Evolutionary conservation across 2,888 invertebrate species (phyloP).

Genomic region (Mamestra brassicae): DNA sequence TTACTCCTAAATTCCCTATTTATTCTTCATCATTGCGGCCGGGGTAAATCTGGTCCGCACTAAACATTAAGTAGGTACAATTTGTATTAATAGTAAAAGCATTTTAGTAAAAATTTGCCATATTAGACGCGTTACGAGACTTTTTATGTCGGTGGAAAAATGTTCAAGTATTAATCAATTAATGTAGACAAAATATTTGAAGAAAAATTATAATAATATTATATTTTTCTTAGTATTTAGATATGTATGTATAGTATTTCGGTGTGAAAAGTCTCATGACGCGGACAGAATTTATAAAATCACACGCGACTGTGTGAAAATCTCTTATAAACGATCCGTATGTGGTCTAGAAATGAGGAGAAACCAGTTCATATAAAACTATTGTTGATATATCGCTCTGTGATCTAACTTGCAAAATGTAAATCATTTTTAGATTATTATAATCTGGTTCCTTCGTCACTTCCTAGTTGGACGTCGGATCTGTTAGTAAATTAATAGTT

Average conservation of each 20-base stretch:
- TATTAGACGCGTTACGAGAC: slow-evolving; percentile 70
- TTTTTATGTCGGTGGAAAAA: slow-evolving; percentile 66
- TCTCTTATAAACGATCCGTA: slow-evolving; percentile 52
- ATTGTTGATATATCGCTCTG: slow-evolving; percentile 46
- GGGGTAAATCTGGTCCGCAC: slow-evolving; percentile 63
- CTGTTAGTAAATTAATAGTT: slow-evolving; percentile 76
- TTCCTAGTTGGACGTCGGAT: slow-evolving; percentile 54
- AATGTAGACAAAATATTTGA: slow-evolving; percentile 76
- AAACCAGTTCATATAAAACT: slow-evolving; percentile 46
- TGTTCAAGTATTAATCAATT: slow-evolving; percentile 79
- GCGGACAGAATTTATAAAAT: slow-evolving; percentile 59
- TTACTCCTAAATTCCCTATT: slow-evolving; percentile 56
- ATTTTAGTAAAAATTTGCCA: slow-evolving; percentile 79
- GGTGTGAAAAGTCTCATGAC: slow-evolving; percentile 59
- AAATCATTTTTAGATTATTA: slow-evolving; percentile 41
- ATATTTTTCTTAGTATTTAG: slow-evolving; percentile 83
- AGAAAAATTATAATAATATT: slow-evolving; percentile 71
- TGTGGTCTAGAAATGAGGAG: slow-evolving; percentile 54
- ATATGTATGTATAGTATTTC: slow-evolving; percentile 73
- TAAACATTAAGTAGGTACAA: slow-evolving; percentile 85
- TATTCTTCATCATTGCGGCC: slow-evolving; percentile 53
- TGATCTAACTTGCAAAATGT: slow-evolving; percentile 44
- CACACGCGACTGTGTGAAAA: slow-evolving; percentile 55
- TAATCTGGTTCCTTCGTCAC: slow-evolving; percentile 42
- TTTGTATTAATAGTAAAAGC: slow-evolving; percentile 79